Evolutionary conservation across 2,113 vertebrate species (phyloP).

Genomic region (Atractosteus spatula): DNA sequence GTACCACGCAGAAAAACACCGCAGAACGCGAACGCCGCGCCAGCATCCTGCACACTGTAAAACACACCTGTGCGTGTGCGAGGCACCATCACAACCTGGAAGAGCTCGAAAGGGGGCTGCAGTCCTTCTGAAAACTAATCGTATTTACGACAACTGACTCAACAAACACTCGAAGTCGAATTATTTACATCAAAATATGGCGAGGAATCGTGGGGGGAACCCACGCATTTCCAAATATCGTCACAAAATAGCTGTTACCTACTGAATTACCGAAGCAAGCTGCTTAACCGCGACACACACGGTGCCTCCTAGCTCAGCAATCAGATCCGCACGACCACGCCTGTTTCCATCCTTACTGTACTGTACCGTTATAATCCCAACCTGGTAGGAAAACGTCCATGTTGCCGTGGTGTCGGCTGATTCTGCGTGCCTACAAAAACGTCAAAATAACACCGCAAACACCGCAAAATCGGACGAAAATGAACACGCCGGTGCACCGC

Average conservation of each 20-base stretch:
- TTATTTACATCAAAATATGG: not conserved
- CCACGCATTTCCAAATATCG: too few relatives aligned
- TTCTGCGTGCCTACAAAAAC: too few relatives aligned
- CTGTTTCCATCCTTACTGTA: slow-evolving; percentile 54
- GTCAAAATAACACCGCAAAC: too few relatives aligned
- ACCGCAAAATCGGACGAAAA: too few relatives aligned
- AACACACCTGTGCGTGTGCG: too few relatives aligned
- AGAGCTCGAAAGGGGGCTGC: not conserved
- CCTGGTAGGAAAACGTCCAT: slow-evolving; percentile 11
- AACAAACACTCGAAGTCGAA: not conserved
- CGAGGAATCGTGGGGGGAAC: not conserved
- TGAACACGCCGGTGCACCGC: too few relatives aligned
- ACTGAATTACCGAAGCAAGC: not conserved
- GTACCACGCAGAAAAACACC: too few relatives aligned
- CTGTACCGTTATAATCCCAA: slow-evolving; percentile 43
- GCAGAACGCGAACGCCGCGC: too few relatives aligned
- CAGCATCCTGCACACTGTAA: too few relatives aligned
- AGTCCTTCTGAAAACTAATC: not conserved
- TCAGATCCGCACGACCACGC: slow-evolving; percentile 56
- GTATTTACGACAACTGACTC: not conserved
- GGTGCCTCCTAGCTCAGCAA: slow-evolving; percentile 28
- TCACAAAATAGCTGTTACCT: too few relatives aligned
- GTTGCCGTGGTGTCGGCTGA: slow-evolving; percentile 2
- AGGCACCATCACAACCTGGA: too few relatives aligned
- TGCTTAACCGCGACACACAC: not conserved